These are phyloP conservation scores for Lepeophtheirus salmonis DNA, from an alignment of 1,140 invertebrate species.

Conservation along the genomic window DNA sequence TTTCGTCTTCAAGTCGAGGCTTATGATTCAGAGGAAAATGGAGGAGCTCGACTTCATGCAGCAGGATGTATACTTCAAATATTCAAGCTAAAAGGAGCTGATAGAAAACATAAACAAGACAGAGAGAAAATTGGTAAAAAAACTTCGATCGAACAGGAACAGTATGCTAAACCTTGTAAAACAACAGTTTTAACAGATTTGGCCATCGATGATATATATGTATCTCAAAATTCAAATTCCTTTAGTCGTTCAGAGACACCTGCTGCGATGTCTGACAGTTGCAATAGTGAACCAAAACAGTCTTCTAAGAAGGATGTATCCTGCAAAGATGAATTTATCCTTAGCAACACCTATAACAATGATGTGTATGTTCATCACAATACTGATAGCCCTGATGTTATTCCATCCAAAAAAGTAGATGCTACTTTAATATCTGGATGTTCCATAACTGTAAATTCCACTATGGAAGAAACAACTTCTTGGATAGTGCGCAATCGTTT, in stretches of 20 bases:
- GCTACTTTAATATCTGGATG: not conserved
- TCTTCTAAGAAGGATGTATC: not conserved
- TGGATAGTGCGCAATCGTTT: constrained; percentile 56
- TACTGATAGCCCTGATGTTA: not conserved
- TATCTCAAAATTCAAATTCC: constrained; percentile 18
- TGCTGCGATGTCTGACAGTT: not conserved
- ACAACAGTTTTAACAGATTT: constrained; percentile 72
- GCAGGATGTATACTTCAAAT: constrained; percentile 90
- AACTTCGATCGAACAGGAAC: constrained; percentile 65
- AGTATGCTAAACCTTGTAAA: constrained; percentile 85
- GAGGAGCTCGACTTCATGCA: constrained; percentile 50
- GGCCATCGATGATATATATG: constrained; percentile 17
- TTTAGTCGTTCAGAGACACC: constrained; percentile 1
- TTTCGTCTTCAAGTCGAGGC: constrained; percentile 71
- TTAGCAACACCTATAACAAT: too few species aligned
- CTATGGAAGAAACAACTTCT: constrained; percentile 22
- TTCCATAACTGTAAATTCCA: not conserved
- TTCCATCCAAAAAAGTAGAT: not conserved
- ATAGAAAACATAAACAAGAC: constrained; percentile 93
- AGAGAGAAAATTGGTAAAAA: constrained; percentile 78
- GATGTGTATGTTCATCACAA: too few species aligned
- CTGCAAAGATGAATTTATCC: too few species aligned
- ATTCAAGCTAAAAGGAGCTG: constrained; percentile 47
- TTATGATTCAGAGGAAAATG: constrained; percentile 22
- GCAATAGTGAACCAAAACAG: not conserved